Base-by-base conservation (phyloP, 2,797 vertebrate species). In the Mormyrus hasselquistii region DNA sequence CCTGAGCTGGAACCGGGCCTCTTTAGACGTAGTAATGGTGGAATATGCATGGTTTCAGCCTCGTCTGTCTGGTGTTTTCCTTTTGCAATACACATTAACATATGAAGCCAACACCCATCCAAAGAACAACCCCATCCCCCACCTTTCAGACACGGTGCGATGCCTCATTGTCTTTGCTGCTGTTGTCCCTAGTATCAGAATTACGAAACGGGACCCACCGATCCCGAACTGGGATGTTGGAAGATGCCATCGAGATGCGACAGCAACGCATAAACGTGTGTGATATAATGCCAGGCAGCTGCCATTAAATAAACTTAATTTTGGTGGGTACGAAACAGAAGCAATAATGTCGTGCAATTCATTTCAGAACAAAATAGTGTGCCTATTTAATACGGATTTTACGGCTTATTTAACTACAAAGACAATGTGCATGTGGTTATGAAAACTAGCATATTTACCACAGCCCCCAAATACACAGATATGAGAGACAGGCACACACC, bases 41-140 rank as follows among this genome's bases (percentile, higher is more conserved):
- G 50, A 65, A 88, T 87, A 89, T 88, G 86, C 87, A 84, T 86
- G 82, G 50, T 65, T 87, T 89, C 49, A 65, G 3, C 34, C 14
- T 88, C 79, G 76, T 89, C 41, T 50, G 50, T 84, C 50, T 49
- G 47, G 59, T 84, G 38, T 49, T 88, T 89, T 87, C 69, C 73
- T 87, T 88, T 88, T 87, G 55, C n/a, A 57, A 88, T 34, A 49
- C 86, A 89, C 85, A 82, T 89, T 88, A 87, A 85, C 88, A 83
- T 84, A 47, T 69, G 34, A 73, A 90, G 59, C 59, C 84, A 62
- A 62, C 88, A 88, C 90, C 79, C 82, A 86, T 85, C 73, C 41
- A 38, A 49, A 87, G 38, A 38, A 19, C 19, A 49, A 8, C 41
- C 55, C 57, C 87, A 55, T 57, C 85, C 87, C 87, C 87, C 57